These are phyloP conservation scores for Coenonympha arcania DNA, from an alignment of 2,888 invertebrate species.

Conservation along the genomic window DNA sequence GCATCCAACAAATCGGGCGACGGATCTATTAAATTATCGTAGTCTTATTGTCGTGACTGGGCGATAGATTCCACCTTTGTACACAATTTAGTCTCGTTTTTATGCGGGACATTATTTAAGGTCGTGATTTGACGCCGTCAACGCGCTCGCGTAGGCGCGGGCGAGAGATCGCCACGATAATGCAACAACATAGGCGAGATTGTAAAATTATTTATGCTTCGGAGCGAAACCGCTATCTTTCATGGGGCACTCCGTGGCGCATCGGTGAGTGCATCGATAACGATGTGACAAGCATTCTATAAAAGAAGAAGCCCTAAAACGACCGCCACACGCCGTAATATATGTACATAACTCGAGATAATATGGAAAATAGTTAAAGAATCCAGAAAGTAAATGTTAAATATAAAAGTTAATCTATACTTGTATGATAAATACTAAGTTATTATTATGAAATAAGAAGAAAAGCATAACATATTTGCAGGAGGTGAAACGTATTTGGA, in stretches of 20 bases:
- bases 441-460: no score
- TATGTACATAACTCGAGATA: neutral
- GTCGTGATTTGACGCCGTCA: conserved; percentile 48
- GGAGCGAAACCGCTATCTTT: conserved; percentile 53
- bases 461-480: neutral
- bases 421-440: no score
- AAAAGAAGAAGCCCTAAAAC: neutral
- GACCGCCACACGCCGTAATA: neutral
- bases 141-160: conserved; percentile 45
- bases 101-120: conserved; percentile 44
- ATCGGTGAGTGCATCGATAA: conserved; percentile 48
- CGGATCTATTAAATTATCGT: conserved; percentile 49
- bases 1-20: conserved; percentile 56
- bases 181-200: conserved; percentile 38
- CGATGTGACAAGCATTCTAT: conserved; percentile 28
- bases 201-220: conserved; percentile 51
- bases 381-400: no score
- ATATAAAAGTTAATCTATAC: no score
- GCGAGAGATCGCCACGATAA: conserved; percentile 42
- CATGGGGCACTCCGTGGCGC: conserved; percentile 43
- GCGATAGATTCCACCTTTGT: conserved; percentile 52
- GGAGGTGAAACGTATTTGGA: neutral
- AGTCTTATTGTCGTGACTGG: conserved; percentile 54
- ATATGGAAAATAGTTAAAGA: neutral
- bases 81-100: conserved; percentile 55